Percentiles rank a stretch among this genome's conserved stretches.
phyloP scores from a whole-genome alignment of 2,888 invertebrate genomes.

The Sthenelais limicola region DNA sequence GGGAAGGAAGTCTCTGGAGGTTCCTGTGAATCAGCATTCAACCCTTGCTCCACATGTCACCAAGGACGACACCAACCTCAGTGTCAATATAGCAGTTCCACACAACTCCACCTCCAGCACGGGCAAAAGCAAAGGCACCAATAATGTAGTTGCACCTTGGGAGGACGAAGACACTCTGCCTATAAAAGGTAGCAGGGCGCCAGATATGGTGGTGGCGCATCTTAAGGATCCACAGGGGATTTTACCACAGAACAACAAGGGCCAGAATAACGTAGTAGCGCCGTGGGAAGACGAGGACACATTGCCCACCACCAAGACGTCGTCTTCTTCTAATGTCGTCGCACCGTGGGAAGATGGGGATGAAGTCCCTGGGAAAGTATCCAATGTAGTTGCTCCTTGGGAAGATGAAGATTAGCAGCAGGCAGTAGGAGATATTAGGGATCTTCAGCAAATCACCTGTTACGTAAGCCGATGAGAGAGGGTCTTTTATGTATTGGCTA shows the following conservation, averaged over 20 bases:
- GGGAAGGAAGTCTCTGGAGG: slow-evolving; percentile 22
- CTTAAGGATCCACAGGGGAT: no score
- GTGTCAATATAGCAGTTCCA: slow-evolving; percentile 47
- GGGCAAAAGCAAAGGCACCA: no score
- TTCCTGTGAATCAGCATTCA: slow-evolving; percentile 23
- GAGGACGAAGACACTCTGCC: slow-evolving; percentile 42
- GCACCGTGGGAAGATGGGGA: slow-evolving; percentile 35
- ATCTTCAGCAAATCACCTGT: no score
- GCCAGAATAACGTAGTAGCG: slow-evolving; percentile 46
- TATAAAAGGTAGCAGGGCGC: not conserved
- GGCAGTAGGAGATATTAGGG: no score
- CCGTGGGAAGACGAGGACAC: slow-evolving; percentile 48
- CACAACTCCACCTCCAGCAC: slow-evolving; percentile 28
- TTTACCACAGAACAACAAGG: slow-evolving; percentile 3
- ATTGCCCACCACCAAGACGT: not conserved
- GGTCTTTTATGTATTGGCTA: no score
- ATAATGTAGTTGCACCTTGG: slow-evolving; percentile 50
- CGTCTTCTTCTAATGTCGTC: not conserved
- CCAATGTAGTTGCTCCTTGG: slow-evolving; percentile 34
- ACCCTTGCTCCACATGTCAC: slow-evolving; percentile 20
- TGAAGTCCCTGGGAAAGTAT: not conserved
- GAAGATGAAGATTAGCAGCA: slow-evolving; percentile 17
- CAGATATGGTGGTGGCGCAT: not conserved
- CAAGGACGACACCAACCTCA: slow-evolving; percentile 35
- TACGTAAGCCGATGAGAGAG: no score